phyloP scores from a whole-genome alignment of 2,888 invertebrate species.

The Drosophila pseudotakahashii region DNA sequence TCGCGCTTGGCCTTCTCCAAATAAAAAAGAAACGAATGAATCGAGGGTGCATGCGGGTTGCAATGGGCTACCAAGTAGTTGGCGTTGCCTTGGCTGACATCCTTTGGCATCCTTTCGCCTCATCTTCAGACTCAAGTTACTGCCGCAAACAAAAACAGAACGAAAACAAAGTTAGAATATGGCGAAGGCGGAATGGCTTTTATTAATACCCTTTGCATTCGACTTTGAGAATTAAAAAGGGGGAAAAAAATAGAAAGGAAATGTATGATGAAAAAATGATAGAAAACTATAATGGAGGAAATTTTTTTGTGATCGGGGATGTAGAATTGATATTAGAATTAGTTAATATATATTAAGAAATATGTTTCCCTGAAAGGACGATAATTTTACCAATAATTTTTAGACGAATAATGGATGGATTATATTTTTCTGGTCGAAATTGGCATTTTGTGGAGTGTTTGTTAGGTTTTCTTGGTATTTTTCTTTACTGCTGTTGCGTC shows the following conservation, averaged over 20 bases:
- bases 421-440: constrained; percentile 13
- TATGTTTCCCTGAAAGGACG: neutral
- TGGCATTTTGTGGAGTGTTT: constrained; percentile 44
- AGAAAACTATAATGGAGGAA: too few relatives aligned
- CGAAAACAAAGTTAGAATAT: constrained; percentile 23
- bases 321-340: too few relatives aligned
- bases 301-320: too few relatives aligned
- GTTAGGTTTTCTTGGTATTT: constrained; percentile 22
- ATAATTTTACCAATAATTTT: neutral
- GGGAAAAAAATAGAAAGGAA: neutral
- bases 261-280: too few relatives aligned
- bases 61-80: constrained; percentile 31
- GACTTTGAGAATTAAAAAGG: neutral
- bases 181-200: neutral
- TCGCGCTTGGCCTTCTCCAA: constrained; percentile 55
- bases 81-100: constrained; percentile 36
- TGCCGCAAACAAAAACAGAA: constrained; percentile 37
- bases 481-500: constrained; percentile 2
- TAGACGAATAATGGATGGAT: neutral
- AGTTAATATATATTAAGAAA: too few relatives aligned
- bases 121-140: constrained; percentile 47
- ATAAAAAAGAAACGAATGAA: neutral
- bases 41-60: constrained; percentile 1
- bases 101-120: constrained; percentile 35
- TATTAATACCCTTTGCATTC: constrained; percentile 1